These are phyloP conservation scores for Dorcus hopei DNA, from an alignment of 2,888 invertebrate genomes.

Conservation along the genomic window DNA sequence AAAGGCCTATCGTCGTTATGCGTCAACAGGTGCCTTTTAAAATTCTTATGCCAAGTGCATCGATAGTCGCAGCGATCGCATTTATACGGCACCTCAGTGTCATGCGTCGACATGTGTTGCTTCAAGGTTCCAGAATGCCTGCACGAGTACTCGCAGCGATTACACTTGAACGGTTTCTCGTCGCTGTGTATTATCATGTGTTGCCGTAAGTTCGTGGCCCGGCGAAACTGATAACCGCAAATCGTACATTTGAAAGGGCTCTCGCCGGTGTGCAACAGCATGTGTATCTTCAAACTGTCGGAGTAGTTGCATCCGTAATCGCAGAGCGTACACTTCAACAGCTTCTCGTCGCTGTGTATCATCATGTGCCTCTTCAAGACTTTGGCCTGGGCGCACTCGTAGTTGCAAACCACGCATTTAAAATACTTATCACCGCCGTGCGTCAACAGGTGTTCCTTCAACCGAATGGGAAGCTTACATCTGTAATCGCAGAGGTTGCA, in stretches of 20 bases:
- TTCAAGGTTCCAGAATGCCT: constrained; percentile 21
- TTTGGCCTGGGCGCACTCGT: no score
- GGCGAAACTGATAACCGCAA: constrained; percentile 41
- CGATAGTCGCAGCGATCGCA: no score
- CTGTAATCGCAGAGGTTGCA: constrained; percentile 51
- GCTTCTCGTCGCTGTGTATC: constrained; percentile 32
- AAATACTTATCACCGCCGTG: constrained; percentile 52
- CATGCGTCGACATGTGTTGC: no score
- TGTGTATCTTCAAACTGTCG: constrained; percentile 32
- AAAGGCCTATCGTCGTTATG: no score
- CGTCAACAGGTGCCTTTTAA: no score
- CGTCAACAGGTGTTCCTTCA: constrained; percentile 56
- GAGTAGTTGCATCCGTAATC: constrained; percentile 35
- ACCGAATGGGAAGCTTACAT: constrained; percentile 54
- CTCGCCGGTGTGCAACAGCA: constrained; percentile 41
- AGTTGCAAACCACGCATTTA: constrained; percentile 52
- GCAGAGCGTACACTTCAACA: constrained; percentile 32
- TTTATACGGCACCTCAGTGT: no score
- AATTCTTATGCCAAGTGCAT: no score
- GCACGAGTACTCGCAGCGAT: constrained; percentile 56
- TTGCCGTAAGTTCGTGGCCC: constrained; percentile 37
- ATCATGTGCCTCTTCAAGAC: constrained; percentile 32
- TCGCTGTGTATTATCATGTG: constrained; percentile 39
- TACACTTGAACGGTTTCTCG: constrained; percentile 50
- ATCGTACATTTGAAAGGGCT: constrained; percentile 41